phyloP scores from a whole-genome alignment of 2,797 vertebrate species.

The Acomys russatus region DNA sequence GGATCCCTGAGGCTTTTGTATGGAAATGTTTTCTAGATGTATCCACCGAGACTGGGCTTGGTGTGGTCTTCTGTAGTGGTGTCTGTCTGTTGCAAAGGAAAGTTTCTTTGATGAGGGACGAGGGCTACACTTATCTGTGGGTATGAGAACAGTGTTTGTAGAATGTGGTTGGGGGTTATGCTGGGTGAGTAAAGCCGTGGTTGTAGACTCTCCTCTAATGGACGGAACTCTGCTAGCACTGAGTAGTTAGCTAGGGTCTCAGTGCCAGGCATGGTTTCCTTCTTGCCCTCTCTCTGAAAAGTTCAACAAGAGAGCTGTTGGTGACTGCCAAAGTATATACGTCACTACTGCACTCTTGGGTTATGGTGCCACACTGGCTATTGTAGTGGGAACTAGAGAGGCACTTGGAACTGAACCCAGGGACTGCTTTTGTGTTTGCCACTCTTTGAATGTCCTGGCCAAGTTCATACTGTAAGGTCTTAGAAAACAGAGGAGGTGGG shows the following conservation, averaged over 20 bases:
- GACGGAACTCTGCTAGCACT: too few species aligned
- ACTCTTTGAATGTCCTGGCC: neutral
- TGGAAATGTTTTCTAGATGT: neutral
- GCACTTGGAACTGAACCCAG: neutral
- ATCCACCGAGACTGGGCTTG: neutral
- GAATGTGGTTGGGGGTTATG: neutral
- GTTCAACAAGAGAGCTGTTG: neutral
- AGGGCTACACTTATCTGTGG: neutral
- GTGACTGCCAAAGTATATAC: neutral
- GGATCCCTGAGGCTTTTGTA: neutral
- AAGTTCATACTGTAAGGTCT: neutral
- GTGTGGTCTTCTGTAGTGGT: neutral
- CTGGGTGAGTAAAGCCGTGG: neutral
- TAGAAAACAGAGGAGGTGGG: neutral
- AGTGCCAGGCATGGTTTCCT: neutral
- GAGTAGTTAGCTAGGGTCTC: neutral
- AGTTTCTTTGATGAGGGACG: neutral
- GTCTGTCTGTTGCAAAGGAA: neutral
- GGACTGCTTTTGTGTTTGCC: neutral
- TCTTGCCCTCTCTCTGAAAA: neutral
- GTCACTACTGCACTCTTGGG: neutral
- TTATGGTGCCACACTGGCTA: neutral
- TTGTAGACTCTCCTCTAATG: neutral
- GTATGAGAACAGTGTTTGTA: neutral
- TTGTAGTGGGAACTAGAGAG: neutral